Base-by-base conservation (phyloP, 2,113 vertebrate genomes). In the Coptodon rendalli region DNA sequence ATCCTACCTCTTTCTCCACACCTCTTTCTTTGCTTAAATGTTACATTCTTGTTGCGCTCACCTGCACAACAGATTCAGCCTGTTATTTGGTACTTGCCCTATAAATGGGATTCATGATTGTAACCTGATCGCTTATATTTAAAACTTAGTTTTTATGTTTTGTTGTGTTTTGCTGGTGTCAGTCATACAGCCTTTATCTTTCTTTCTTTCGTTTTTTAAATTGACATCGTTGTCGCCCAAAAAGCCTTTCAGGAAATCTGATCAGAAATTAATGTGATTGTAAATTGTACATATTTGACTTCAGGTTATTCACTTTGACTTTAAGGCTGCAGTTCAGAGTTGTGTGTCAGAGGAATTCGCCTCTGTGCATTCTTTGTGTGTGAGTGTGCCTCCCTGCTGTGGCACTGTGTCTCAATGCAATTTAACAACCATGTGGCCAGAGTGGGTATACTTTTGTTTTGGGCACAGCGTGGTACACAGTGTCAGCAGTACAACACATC, bases 241-340 rank as follows among this genome's bases (percentile, higher is more conserved):
- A 68, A 50, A 92, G 84, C 87, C 87, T 94, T 92, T 90, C 31
- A 84, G 85, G 81, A 91, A 90, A 85, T 79, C 48, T 50, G 63
- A 86, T 57, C 7, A 61, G 40, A 88, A 78, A 59, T 61, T 27
- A 79, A 85, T 85, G 80, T 89, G 84, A 89, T 89, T 92, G 87
- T 92, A 87, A 89, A 87, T 87, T 86, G 82, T 82, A 86, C 29
- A 83, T 57, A 81, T 43, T 81, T 68, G 31, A 90, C 61, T 86
- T 88, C 50, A 82, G 85, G 80, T 88, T 79, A 45, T 76, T 57
- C 7, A 61, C 22, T 48, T 3, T 27, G 73, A 88, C 43, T 85
- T 53, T 66, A 10, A 87, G 85, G 86, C 80, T 91, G 87, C 84
- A 83, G 81, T 85, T 88, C 85, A 89, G 82, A 89, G 87, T 56